These are phyloP conservation scores for Microvelia longipes DNA, from an alignment of 1,140 invertebrate genomes.

Conservation along the genomic window DNA sequence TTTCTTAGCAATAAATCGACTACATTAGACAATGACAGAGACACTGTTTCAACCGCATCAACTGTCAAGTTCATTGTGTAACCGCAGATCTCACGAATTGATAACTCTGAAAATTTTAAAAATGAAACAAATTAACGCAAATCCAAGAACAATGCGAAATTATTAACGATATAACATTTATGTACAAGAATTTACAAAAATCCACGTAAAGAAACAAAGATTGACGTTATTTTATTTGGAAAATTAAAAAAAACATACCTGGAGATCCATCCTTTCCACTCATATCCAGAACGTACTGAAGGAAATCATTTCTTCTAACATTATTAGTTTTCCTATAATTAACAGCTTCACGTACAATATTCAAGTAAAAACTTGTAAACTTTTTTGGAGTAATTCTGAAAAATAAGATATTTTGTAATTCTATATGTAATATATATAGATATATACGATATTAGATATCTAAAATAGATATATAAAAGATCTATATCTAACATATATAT, in stretches of 20 bases:
- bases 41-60: not conserved
- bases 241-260: not conserved
- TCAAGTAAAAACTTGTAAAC: not conserved
- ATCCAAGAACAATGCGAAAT: too few relatives aligned
- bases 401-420: not conserved
- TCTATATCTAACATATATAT: too few relatives aligned
- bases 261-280: not conserved
- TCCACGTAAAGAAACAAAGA: too few relatives aligned
- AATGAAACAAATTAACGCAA: not conserved
- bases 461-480: too few relatives aligned
- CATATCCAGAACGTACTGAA: not conserved
- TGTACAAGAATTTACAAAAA: too few relatives aligned
- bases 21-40: not conserved
- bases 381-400: not conserved
- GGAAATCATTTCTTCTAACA: not conserved
- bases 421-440: too few relatives aligned
- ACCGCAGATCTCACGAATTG: not conserved
- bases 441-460: too few relatives aligned
- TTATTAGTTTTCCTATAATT: not conserved
- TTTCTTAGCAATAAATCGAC: not conserved
- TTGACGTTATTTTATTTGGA: too few relatives aligned
- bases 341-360: not conserved
- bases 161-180: too few relatives aligned
- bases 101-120: not conserved
- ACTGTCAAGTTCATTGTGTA: not conserved